Evolutionary conservation across 2,797 vertebrate species (phyloP).

Genomic region (Dipus sagitta): DNA sequence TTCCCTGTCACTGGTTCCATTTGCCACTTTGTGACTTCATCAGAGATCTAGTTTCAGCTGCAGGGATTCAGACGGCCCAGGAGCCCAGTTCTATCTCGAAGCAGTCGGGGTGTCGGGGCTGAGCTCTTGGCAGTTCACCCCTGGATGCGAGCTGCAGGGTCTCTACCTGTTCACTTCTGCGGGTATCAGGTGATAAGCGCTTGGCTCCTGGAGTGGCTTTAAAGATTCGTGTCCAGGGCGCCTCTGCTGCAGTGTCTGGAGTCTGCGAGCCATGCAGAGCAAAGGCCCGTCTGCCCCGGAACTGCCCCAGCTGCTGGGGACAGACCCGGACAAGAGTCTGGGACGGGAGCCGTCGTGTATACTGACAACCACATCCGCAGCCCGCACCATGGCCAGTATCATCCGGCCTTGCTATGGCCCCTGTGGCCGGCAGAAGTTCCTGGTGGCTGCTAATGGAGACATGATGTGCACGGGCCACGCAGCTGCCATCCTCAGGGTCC

Average conservation of each 20-base stretch:
- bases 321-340: rapidly evolving
- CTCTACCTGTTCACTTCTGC: not conserved
- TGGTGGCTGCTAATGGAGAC: constrained; percentile 54
- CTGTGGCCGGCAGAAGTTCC: constrained; percentile 68
- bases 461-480: not conserved
- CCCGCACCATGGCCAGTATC: constrained; percentile 63
- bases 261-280: not conserved
- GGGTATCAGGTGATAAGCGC: not conserved
- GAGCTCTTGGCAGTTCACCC: not conserved
- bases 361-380: constrained; percentile 46
- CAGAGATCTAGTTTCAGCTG: not conserved
- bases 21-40: constrained; percentile 70
- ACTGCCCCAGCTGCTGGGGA: constrained; percentile 39
- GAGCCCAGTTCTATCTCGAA: not conserved
- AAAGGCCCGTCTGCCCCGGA: not conserved
- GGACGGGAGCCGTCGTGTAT: not conserved
- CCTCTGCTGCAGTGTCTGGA: not conserved
- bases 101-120: not conserved
- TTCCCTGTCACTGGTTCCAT: not conserved
- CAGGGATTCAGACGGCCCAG: not conserved
- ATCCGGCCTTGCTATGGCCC: constrained; percentile 77
- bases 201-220: not conserved
- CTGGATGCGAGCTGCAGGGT: rapidly evolving
- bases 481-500: constrained; percentile 62
- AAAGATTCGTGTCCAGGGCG: rapidly evolving